Base-by-base conservation (phyloP, 2,113 vertebrate species). In the Atrichornis clamosus region DNA sequence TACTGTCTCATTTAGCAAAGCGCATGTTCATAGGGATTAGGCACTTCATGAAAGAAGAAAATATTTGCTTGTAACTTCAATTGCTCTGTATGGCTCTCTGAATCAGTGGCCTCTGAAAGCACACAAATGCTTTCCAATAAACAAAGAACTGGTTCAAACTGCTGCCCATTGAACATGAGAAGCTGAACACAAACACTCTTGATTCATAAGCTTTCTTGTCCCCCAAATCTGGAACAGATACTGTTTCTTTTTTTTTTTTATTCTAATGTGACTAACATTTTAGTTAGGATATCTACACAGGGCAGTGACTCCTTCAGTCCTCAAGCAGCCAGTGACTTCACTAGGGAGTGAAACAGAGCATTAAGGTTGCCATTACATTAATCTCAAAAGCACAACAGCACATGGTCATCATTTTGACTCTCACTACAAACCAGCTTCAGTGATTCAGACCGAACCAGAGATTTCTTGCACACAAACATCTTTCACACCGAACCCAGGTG, bases 41-140 rank as follows among this genome's bases (percentile, higher is more conserved):
- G 87, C 62, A 94, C 80, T 96, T 92, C 83, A 85, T 55, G 50
- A 72, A 95, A 92, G 69, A 96, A 33, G 92, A 94, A 96, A 96
- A 94, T 91, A 92, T 89, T 96, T 93, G 49, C 77, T 92, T 83
- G 68, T 84, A 86, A 90, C 92, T 96, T 91, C 88, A 84, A 84
- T 76, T 91, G 76, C 74, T 95, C 64, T 0, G 2, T 84, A 92
- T 58, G 68, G 83, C 20, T 11, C 41, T 91, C 69, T 90, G 90
- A 94, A 72, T 97, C 95, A 86, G 81, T 89, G 78, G 90, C 46
- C 81, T 94, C 80, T 35, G 8, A 93, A 94, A 94, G 64, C 76
- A 89, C 90, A 92, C 85, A 94, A 91, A 47, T 93, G 95, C 95
- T 97, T 96, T 86, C 93, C 93, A 92, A 47, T 89, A 95, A 96